A percentile compares a stretch with the other conserved stretches of the same genome.
Evolutionary conservation across 2,797 vertebrate species (phyloP).

Genomic region (Schizothorax lantsangensis): DNA sequence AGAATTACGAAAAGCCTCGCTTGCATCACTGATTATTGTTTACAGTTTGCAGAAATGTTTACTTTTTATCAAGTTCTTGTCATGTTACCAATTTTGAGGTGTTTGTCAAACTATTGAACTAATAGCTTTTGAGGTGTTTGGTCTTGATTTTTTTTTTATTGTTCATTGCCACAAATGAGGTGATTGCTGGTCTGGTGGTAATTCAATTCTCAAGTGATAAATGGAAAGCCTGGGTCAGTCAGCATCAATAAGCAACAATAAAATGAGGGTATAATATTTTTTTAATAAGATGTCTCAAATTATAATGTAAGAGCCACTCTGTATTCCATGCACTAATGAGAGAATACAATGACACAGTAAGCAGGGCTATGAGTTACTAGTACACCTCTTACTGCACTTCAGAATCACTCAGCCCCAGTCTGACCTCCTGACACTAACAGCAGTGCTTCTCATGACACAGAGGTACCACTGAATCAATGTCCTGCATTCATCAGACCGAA

Average conservation of each 20-base stretch:
- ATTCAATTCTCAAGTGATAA: background rate
- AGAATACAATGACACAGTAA: constrained; percentile 45
- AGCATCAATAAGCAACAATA: constrained; percentile 13
- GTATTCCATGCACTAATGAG: constrained; percentile 51
- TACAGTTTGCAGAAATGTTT: background rate
- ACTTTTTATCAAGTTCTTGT: background rate
- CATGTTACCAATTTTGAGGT: too few relatives aligned
- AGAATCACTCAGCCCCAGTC: constrained; percentile 9
- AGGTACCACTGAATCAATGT: constrained; percentile 10
- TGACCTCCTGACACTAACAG: constrained; percentile 7
- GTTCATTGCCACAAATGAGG: too few relatives aligned
- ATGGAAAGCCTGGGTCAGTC: background rate
- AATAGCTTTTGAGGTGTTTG: too few relatives aligned
- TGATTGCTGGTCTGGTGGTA: background rate
- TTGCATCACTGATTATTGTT: background rate
- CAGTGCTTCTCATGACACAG: constrained; percentile 23
- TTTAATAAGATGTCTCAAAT: constrained; percentile 46
- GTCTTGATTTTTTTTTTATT: too few relatives aligned
- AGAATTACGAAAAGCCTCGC: background rate
- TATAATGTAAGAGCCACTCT: constrained; percentile 16
- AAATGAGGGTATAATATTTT: constrained; percentile 25
- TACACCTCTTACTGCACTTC: constrained; percentile 23
- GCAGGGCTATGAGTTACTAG: constrained; percentile 35
- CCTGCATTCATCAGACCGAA: background rate
- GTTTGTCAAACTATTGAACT: too few relatives aligned